phyloP scores from a whole-genome alignment of 2,888 invertebrate genomes.

The Tromatobia lineatoria region DNA sequence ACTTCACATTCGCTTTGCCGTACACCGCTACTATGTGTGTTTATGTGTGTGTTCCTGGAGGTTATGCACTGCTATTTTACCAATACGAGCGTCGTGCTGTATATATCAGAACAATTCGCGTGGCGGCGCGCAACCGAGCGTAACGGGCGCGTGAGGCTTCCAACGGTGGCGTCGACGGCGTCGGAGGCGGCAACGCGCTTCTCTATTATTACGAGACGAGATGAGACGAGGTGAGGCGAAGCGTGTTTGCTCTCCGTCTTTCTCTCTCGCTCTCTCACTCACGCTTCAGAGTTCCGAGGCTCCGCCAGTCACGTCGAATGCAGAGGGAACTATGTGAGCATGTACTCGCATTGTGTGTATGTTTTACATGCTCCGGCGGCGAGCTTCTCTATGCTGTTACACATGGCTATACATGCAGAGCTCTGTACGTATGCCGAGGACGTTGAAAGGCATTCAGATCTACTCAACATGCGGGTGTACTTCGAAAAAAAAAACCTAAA shows the following conservation, averaged over 20 bases:
- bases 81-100: neutral
- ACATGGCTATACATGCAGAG: neutral
- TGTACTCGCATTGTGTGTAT: slow-evolving; percentile 16
- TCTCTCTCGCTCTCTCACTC: slow-evolving; percentile 4
- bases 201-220: slow-evolving; percentile 72
- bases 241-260: slow-evolving; percentile 12
- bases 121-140: slow-evolving; percentile 59
- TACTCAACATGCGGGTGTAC: neutral
- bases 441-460: slow-evolving; percentile 7
- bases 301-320: slow-evolving; percentile 34
- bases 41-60: neutral
- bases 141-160: slow-evolving; percentile 58
- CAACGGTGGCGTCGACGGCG: slow-evolving; percentile 55
- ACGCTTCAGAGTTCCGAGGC: neutral
- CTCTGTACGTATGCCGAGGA: neutral
- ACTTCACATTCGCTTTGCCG: slow-evolving; percentile 16
- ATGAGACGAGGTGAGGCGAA: slow-evolving; percentile 41
- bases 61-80: neutral
- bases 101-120: slow-evolving; percentile 59
- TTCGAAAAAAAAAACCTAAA: neutral
- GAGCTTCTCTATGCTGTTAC: slow-evolving; percentile 1
- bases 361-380: slow-evolving; percentile 34
- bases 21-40: neutral
- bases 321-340: slow-evolving; percentile 9
- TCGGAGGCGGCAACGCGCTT: slow-evolving; percentile 57